A percentile compares a stretch with the other conserved stretches of the same genome.
phyloP scores from a whole-genome alignment of 2,113 vertebrate genomes.

The Mesembrinibis cayennensis region DNA sequence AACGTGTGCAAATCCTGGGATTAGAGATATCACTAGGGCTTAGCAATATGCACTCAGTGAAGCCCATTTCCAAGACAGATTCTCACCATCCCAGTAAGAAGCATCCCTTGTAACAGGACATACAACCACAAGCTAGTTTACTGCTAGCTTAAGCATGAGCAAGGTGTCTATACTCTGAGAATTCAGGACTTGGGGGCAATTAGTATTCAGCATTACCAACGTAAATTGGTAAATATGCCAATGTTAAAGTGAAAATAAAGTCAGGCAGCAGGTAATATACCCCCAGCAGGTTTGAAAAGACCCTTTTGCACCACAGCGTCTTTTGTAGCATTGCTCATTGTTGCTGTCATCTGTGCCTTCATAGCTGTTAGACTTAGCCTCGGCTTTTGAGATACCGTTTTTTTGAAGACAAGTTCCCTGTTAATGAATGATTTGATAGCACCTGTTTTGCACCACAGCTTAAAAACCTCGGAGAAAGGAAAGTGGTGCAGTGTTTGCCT shows the following conservation, averaged over 20 bases:
- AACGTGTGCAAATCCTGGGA: neutral
- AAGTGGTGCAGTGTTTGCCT: neutral
- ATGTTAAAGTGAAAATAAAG: neutral
- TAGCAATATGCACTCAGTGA: neutral
- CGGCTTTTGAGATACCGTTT: neutral
- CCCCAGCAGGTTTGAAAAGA: neutral
- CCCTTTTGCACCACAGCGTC: neutral
- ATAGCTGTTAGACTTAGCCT: neutral
- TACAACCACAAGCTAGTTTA: neutral
- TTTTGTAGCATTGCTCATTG: neutral
- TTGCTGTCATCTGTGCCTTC: neutral
- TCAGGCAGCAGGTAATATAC: neutral
- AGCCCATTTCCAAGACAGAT: neutral
- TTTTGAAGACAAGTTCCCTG: neutral
- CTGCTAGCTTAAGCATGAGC: neutral
- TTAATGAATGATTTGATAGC: neutral
- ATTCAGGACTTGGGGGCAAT: neutral
- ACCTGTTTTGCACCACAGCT: neutral
- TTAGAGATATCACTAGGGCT: neutral
- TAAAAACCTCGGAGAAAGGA: neutral
- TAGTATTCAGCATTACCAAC: neutral
- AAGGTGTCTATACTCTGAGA: neutral
- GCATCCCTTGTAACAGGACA: neutral
- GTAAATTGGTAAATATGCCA: neutral
- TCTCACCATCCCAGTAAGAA: neutral